Conservation (phyloP, 2,113 vertebrate species). For the Tinamus guttatus region DNA sequence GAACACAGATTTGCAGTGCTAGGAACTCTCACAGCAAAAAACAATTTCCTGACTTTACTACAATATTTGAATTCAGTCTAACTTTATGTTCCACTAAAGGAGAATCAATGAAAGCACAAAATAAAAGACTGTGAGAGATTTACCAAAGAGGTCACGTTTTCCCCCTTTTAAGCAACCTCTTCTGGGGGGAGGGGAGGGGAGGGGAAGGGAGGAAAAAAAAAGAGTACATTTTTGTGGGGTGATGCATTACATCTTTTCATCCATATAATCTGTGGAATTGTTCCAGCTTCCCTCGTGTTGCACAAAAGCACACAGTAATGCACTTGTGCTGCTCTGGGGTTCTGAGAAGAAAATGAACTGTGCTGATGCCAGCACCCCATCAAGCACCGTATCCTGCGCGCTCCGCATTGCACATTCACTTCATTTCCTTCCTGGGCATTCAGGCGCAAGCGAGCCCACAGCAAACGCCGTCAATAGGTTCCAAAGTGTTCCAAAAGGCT, state of each 20-base stretch:
- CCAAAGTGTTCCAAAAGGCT: constrained; percentile 46
- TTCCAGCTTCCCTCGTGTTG: constrained; percentile 54
- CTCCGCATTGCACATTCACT: constrained; percentile 54
- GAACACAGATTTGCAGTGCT: background rate
- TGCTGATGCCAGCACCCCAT: constrained; percentile 59
- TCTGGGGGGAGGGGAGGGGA: background rate
- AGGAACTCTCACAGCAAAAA: background rate
- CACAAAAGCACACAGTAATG: constrained; percentile 64
- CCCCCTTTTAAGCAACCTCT: background rate
- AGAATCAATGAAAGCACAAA: constrained; percentile 1
- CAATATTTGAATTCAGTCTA: constrained; percentile 38
- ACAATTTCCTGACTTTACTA: background rate
- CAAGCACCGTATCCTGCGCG: constrained; percentile 55
- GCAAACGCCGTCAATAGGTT: constrained; percentile 44
- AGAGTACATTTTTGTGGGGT: constrained; percentile 46
- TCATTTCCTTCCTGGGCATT: constrained; percentile 68
- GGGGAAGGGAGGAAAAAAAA: background rate
- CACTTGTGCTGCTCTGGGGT: constrained; percentile 47
- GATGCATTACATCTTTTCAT: constrained; percentile 65
- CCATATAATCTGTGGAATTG: constrained; percentile 51
- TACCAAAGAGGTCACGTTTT: constrained; percentile 36
- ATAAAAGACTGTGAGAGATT: constrained; percentile 13
- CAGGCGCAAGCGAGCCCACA: constrained; percentile 8
- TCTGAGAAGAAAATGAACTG: constrained; percentile 51
- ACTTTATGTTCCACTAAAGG: background rate